Evolutionary conservation across 2,113 vertebrate species (phyloP).

Genomic region (Lagopus leucura): DNA sequence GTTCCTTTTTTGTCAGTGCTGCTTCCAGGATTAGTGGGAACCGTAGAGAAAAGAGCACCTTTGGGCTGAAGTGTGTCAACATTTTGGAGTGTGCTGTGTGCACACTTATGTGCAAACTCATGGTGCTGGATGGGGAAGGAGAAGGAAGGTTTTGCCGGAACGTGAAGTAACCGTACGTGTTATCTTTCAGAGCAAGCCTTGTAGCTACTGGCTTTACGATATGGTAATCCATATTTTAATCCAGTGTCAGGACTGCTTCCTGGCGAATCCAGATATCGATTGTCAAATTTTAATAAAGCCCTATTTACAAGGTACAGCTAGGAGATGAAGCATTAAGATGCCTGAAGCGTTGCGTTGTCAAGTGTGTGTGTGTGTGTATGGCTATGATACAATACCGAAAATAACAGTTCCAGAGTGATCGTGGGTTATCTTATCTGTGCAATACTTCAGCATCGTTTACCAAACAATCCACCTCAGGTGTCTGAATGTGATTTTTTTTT

Average conservation of each 20-base stretch:
- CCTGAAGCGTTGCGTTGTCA: conserved; percentile 40
- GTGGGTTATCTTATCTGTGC: conserved; percentile 36
- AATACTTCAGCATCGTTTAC: conserved; percentile 42
- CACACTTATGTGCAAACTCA: background rate
- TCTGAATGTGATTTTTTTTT: background rate
- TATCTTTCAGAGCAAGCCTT: conserved; percentile 45
- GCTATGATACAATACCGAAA: conserved; percentile 18
- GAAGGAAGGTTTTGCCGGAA: conserved; percentile 31
- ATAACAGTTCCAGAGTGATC: conserved; percentile 20
- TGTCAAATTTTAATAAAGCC: conserved; percentile 37
- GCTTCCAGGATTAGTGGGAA: conserved; percentile 56
- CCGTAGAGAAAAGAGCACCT: conserved; percentile 44
- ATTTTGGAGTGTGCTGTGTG: background rate
- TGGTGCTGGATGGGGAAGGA: background rate
- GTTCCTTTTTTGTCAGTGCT: conserved; percentile 54
- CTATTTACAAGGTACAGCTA: conserved; percentile 40
- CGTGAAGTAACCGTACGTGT: background rate
- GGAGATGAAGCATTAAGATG: conserved; percentile 52
- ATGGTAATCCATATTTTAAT: conserved; percentile 42
- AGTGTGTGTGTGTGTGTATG: background rate
- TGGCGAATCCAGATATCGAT: background rate
- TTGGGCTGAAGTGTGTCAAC: conserved; percentile 19
- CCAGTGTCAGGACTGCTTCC: conserved; percentile 17
- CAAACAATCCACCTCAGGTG: conserved; percentile 48
- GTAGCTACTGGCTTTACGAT: background rate